phyloP scores from a whole-genome alignment of 2,113 vertebrate genomes.

The Myotis brandtii region DNA sequence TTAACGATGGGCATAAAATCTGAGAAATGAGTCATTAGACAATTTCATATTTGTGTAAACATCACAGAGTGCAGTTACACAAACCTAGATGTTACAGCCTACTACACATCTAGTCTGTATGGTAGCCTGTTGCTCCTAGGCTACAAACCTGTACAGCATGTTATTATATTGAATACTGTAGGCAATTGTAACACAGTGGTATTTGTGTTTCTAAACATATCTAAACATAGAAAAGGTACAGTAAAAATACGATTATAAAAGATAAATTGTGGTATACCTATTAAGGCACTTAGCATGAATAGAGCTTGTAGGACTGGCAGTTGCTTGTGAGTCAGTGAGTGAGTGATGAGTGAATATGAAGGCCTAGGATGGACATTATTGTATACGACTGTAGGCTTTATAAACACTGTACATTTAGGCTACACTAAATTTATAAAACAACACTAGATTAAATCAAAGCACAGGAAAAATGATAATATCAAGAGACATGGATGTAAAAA shows the following conservation, averaged over 20 bases:
- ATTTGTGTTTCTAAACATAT: neutral
- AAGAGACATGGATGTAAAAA: neutral
- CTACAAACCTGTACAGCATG: neutral
- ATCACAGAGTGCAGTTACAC: neutral
- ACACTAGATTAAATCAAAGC: neutral
- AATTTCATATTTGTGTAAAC: neutral
- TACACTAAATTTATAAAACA: neutral
- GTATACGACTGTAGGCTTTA: neutral
- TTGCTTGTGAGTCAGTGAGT: neutral
- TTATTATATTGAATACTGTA: neutral
- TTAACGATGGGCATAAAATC: neutral
- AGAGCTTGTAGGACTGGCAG: neutral
- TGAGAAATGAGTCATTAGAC: neutral
- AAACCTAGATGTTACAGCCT: neutral
- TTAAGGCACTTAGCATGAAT: neutral
- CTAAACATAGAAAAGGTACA: neutral
- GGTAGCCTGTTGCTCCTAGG: neutral
- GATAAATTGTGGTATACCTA: neutral
- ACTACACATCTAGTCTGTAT: neutral
- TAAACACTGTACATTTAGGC: neutral
- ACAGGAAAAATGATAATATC: neutral
- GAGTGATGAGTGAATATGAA: neutral
- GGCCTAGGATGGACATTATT: neutral
- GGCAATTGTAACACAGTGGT: neutral
- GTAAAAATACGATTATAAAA: neutral